phyloP scores from a whole-genome alignment of 2,797 vertebrate species.

The Notamacropus eugenii region DNA sequence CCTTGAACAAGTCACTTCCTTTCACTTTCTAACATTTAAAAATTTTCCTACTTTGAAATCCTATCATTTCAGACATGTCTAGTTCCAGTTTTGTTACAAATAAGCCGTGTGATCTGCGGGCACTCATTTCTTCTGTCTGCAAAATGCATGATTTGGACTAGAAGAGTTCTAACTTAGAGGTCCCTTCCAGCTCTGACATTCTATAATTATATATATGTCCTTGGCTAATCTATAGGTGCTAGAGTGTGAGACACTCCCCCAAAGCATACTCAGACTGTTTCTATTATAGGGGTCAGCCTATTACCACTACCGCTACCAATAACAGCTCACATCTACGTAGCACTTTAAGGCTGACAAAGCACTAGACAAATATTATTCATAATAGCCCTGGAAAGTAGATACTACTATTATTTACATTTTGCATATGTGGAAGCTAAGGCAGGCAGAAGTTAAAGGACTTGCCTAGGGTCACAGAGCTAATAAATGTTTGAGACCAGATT shows the following conservation, averaged over 20 bases:
- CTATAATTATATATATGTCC: not conserved
- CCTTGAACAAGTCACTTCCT: not conserved
- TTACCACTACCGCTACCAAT: not conserved
- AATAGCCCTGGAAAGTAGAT: not conserved
- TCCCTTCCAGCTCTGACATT: not conserved
- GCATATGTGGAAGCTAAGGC: not conserved
- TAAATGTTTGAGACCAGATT: not conserved
- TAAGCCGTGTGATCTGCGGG: not conserved
- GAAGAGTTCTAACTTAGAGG: not conserved
- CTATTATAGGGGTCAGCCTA: not conserved
- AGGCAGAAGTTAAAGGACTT: not conserved
- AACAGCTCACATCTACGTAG: not conserved
- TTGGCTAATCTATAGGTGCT: not conserved
- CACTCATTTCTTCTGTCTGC: not conserved
- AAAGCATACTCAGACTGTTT: not conserved
- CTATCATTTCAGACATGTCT: not conserved
- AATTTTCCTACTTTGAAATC: not conserved
- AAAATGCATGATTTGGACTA: not conserved
- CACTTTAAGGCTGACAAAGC: too few relatives aligned
- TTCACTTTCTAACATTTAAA: not conserved
- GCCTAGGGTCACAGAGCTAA: not conserved
- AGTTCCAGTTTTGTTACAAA: not conserved
- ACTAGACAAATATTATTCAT: not conserved
- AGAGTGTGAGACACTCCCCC: not conserved
- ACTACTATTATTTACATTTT: not conserved